Base-by-base conservation (phyloP, 2,113 vertebrate genomes). In the Psephotus haematonotus region DNA sequence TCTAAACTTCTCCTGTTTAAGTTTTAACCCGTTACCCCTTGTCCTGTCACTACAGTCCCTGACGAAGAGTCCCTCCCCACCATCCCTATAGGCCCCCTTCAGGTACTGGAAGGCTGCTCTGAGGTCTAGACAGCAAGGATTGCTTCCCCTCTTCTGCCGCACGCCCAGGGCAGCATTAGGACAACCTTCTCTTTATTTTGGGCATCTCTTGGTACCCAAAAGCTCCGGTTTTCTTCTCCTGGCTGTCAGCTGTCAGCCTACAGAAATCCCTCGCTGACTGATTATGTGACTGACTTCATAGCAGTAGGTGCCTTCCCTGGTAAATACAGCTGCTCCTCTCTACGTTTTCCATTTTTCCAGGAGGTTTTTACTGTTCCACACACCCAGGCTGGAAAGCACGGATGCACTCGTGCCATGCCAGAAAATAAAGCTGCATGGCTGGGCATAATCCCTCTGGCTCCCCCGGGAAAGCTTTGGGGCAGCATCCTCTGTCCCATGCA, bases 341-440 rank as follows among this genome's bases (percentile, higher is more conserved):
- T 52, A 68, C 25, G 50, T 93, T 94, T 94, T 86, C 92, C 88
- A 50, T 86, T 91, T 91, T 90, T 86, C 60, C 72, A 82, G 80
- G 33, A 88, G 47, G 52, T n/a, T 95, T 93, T 96, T 91, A 78
- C 91, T 96, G 83, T 92, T 96, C 75, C 88, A 69, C 47, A 79
- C 50, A 72, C 75, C 69, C 77, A 94, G 65, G 31, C 31, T 0
- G 74, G 70, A 87, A 93, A 87, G 37, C 13, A 6, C 0, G 0
- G 52, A 78, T 41, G 31, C n/a, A 69, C 69, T 49, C 57, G 72
- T 90, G 28, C 52, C 11, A 15, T 88, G 77, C 77, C 83, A 92
- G 69, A 79, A 91, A 88, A 83, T 43, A 86, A 47, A 8, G 44
- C 9, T 44, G 37, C 44, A 5, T n/a, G 71, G 76, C 33, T 72